Percentiles rank a stretch among this genome's conserved stretches.
Conservation (phyloP, 2,113 vertebrate species). For the Microcebus jonahi region DNA sequence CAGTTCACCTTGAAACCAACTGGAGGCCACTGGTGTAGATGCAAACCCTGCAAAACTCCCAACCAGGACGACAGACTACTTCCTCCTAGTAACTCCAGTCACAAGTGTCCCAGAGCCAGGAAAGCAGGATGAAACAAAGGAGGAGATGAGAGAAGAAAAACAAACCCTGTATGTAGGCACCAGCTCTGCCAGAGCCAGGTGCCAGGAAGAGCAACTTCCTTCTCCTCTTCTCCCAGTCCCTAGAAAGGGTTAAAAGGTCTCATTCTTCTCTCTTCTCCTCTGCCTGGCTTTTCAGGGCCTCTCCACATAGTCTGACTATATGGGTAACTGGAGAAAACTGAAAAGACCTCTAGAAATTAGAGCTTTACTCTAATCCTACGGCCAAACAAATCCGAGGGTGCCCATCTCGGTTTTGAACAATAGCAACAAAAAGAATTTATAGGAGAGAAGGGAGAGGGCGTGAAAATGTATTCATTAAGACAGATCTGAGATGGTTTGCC, state of each 20-base stretch:
- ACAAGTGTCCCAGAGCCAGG: neutral
- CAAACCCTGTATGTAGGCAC: neutral
- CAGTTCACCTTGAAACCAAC: neutral
- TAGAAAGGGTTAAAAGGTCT: neutral
- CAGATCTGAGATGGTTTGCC: neutral
- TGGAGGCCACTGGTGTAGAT: too few relatives aligned
- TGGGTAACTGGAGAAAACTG: neutral
- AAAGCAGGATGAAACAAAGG: neutral
- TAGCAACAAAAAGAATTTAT: constrained; percentile 19
- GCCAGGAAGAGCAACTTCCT: neutral
- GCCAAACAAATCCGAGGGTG: neutral
- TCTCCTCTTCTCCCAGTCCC: neutral
- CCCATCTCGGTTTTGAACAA: neutral
- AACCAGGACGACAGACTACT: neutral
- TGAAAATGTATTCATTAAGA: neutral
- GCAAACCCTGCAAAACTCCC: neutral
- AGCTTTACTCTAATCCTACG: neutral
- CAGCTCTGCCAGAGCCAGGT: neutral
- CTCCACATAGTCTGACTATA: neutral
- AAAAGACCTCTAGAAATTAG: neutral
- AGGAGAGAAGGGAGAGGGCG: neutral
- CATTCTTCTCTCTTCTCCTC: neutral
- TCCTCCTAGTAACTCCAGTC: neutral
- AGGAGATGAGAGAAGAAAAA: neutral
- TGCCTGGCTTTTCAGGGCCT: neutral